phyloP scores from a whole-genome alignment of 2,797 vertebrate genomes.

The Rhodeus uyekii region DNA sequence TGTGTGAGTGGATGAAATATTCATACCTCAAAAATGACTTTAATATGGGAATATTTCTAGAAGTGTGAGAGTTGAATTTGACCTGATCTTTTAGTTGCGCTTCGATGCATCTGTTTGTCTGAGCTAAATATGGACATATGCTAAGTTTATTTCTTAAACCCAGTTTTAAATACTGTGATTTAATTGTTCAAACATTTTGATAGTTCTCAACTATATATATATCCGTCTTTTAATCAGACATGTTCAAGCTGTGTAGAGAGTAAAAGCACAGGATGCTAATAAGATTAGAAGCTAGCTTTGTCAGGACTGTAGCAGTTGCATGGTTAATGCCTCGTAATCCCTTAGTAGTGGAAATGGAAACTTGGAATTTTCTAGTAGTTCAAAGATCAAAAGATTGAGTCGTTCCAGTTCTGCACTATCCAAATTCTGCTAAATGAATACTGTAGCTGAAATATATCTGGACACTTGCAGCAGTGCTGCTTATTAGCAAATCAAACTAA shows the following conservation, averaged over 20 bases:
- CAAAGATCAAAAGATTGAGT: slow-evolving; percentile 52
- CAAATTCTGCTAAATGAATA: slow-evolving; percentile 39
- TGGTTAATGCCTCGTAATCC: slow-evolving; percentile 47
- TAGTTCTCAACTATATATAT: slow-evolving; percentile 1
- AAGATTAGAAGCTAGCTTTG: slow-evolving; percentile 44
- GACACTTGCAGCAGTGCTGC: not conserved
- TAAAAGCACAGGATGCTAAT: slow-evolving; percentile 40
- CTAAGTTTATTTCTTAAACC: not conserved
- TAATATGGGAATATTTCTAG: slow-evolving; percentile 55
- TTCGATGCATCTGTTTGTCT: not conserved
- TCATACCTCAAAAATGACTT: slow-evolving; percentile 55
- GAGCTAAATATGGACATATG: not conserved
- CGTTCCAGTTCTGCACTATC: slow-evolving; percentile 38
- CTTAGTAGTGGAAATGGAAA: slow-evolving; percentile 38
- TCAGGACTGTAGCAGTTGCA: slow-evolving; percentile 21
- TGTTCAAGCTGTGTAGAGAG: slow-evolving; percentile 23
- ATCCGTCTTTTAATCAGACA: slow-evolving; percentile 11
- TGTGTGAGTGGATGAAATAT: slow-evolving; percentile 52
- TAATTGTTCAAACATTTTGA: not conserved
- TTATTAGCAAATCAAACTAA: slow-evolving; percentile 29
- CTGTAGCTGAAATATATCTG: slow-evolving; percentile 26
- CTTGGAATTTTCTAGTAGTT: slow-evolving; percentile 36
- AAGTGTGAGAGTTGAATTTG: slow-evolving; percentile 38
- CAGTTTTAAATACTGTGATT: not conserved
- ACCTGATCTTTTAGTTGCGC: not conserved